Base-by-base conservation (phyloP, 2,113 vertebrate genomes). In the Triplophysa dalaica region DNA sequence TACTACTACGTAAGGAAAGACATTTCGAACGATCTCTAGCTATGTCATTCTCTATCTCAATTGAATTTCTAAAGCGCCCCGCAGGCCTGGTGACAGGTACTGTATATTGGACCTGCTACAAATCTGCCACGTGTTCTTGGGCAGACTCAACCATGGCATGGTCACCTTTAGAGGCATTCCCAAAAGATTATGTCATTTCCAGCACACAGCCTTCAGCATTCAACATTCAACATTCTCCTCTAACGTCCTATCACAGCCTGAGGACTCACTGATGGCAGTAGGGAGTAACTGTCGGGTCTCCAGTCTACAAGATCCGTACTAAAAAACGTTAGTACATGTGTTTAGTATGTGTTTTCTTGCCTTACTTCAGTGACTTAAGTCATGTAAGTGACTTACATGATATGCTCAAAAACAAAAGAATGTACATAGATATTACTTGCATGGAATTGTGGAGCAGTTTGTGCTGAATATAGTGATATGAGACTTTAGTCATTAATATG, bases 91-190 rank as follows among this genome's bases (percentile, higher is more conserved):
- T 8, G 16, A 60, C 29, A 73, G 70, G 14, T 73, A 52, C 50
- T 52, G 50, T 52, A 61, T 73, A 73, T 73, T 43, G n/a, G 54
- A 60, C 54, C 54, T 73, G 58, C 22, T 48, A 63, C 56, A 62
- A 24, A 48, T 48, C 16, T 48, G 58, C 41, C 58, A 63, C 26
- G 26, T 48, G 58, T 75, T 41, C 60, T 63, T 63, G 21, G 9
- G 14, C 38, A 14, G 12, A 45, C 63, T 24, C 56, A 16, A 22
- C 48, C 10, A 48, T n/a, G 10, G 6, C 26, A 21, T 75, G 16
- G 72, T 45, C 72, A 75, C 72, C 72, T 63, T 48, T 75, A 75
- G 48, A 21, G 14, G 16, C 41, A 63, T 63, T 63, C 72, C 72
- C 72, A 10, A 73, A 60, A 60, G 33, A 43, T 2, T 8, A 22